These are phyloP conservation scores for Lonchura striata DNA, from an alignment of 2,113 vertebrate genomes.

Conservation along the genomic window DNA sequence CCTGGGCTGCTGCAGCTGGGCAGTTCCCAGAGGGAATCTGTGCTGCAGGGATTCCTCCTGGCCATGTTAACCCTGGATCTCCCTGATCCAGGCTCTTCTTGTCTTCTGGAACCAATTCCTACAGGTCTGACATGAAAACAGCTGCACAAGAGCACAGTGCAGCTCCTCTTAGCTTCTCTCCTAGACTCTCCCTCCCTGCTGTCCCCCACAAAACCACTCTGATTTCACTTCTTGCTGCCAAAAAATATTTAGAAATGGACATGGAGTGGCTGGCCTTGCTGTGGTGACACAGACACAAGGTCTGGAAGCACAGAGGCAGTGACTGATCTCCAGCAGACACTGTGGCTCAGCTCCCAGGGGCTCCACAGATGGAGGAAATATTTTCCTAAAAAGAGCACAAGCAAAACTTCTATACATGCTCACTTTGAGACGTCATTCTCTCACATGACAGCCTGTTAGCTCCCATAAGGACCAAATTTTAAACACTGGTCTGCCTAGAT, in stretches of 20 bases:
- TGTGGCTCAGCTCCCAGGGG: not conserved
- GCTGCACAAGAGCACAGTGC: not conserved
- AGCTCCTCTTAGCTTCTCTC: not conserved
- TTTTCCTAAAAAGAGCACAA: not conserved
- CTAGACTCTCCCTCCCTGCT: not conserved
- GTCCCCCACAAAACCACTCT: not conserved
- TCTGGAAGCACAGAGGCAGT: not conserved
- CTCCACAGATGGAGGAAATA: not conserved
- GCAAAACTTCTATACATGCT: not conserved
- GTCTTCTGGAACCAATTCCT: not conserved
- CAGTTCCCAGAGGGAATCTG: not conserved
- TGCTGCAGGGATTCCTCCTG: not conserved
- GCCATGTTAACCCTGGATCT: not conserved
- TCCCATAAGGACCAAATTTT: not conserved
- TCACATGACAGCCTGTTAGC: not conserved
- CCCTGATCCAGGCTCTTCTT: not conserved
- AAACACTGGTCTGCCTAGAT: not conserved
- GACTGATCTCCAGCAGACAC: not conserved
- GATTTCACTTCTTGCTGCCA: not conserved
- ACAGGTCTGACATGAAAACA: rapidly evolving
- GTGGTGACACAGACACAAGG: not conserved
- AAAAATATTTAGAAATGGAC: not conserved
- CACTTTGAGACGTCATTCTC: not conserved
- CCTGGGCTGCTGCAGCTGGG: not conserved
- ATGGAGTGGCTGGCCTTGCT: not conserved